A percentile compares a stretch with the other conserved stretches of the same genome.
Evolutionary conservation across 2,888 invertebrate genomes (phyloP).

Genomic region (Drosophila maculinotata): DNA sequence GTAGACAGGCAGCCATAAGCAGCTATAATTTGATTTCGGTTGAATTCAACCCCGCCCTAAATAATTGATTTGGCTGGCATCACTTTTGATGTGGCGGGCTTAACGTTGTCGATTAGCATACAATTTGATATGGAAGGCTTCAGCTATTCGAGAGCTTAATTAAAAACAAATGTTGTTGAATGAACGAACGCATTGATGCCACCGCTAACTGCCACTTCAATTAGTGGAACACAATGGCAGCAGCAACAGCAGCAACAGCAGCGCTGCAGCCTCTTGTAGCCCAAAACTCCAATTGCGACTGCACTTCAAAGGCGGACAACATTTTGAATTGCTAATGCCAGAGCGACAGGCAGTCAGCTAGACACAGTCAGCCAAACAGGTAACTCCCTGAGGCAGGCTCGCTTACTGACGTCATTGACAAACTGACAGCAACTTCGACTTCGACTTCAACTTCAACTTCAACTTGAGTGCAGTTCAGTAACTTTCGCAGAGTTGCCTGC

Average conservation of each 20-base stretch:
- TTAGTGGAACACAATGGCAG: conserved; percentile 52
- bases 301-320: conserved; percentile 45
- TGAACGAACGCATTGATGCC: conserved; percentile 27
- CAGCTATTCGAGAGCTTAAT: conserved; percentile 32
- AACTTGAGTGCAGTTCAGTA: conserved; percentile 31
- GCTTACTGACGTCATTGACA: conserved; percentile 19
- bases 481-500: conserved; percentile 18
- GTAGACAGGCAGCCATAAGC: conserved; percentile 20
- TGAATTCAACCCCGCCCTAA: neutral
- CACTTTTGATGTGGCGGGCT: conserved; percentile 53
- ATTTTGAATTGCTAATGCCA: conserved; percentile 74
- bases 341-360: conserved; percentile 7
- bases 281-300: conserved; percentile 54
- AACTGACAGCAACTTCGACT: conserved; percentile 27
- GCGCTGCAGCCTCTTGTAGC: conserved; percentile 36
- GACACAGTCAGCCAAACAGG: conserved; percentile 14
- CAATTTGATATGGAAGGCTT: conserved; percentile 51
- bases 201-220: conserved; percentile 59
- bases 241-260: conserved; percentile 1
- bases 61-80: conserved; percentile 61
- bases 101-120: conserved; percentile 57
- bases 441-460: conserved; percentile 23
- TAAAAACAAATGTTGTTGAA: conserved; percentile 46
- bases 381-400: conserved; percentile 13
- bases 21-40: conserved; percentile 61